Conservation (phyloP, 2,797 vertebrate species). For the Lerista edwardsae region DNA sequence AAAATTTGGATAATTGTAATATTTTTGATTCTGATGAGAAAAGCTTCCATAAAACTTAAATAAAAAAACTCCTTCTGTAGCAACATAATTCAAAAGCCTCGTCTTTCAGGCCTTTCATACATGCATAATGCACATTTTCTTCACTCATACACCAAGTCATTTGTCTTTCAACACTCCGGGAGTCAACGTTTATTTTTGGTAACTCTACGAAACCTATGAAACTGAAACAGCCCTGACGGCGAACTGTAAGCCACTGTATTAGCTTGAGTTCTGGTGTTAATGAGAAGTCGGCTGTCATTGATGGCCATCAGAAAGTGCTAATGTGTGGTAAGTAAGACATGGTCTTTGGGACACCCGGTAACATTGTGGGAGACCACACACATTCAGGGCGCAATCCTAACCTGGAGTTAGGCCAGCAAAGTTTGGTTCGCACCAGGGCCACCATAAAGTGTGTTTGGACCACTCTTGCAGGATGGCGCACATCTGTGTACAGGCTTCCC, state of each 20-base stretch:
- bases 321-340: not conserved
- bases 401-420: too few relatives aligned
- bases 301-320: not conserved
- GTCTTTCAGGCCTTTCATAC: slow-evolving; percentile 32
- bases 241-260: slow-evolving; percentile 72
- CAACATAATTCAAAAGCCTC: slow-evolving; percentile 30
- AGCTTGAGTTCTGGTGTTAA: slow-evolving; percentile 39
- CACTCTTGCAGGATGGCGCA: too few relatives aligned
- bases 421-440: too few relatives aligned
- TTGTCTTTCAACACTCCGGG: slow-evolving; percentile 70
- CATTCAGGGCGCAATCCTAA: too few relatives aligned
- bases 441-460: too few relatives aligned
- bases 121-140: slow-evolving; percentile 62
- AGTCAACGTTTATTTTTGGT: slow-evolving; percentile 72
- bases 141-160: slow-evolving; percentile 48
- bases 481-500: too few relatives aligned
- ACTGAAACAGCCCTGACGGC: slow-evolving; percentile 57
- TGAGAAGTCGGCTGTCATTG: slow-evolving; percentile 27
- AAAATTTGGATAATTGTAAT: slow-evolving; percentile 46
- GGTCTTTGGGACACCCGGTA: slow-evolving; percentile 15
- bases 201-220: slow-evolving; percentile 66
- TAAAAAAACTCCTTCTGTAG: slow-evolving; percentile 30
- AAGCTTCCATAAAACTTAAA: slow-evolving; percentile 53
- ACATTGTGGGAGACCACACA: not conserved
- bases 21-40: not conserved